Conservation (phyloP, 2,888 invertebrate species). For the Drosophila mercatorum region DNA sequence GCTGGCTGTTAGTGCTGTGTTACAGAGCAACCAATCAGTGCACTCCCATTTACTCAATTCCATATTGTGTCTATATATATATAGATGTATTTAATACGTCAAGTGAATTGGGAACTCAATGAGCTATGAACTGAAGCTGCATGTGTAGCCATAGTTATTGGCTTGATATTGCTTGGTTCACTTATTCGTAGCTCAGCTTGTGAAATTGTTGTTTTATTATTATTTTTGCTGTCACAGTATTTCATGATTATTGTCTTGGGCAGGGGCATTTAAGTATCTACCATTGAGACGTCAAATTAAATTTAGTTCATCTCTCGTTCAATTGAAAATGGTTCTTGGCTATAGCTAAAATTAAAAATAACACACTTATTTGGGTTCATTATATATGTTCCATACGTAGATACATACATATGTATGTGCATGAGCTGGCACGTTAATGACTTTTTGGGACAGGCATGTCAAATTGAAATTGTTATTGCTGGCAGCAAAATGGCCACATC, state of each 20-base stretch:
- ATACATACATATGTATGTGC: slow-evolving; percentile 3
- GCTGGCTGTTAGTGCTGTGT: slow-evolving; percentile 16
- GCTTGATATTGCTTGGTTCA: neutral
- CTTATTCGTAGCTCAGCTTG: slow-evolving; percentile 10
- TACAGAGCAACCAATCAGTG: slow-evolving; percentile 25
- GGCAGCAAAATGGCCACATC: slow-evolving; percentile 50
- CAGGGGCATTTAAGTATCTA: neutral
- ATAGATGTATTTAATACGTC: slow-evolving; percentile 5
- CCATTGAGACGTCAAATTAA: slow-evolving; percentile 16
- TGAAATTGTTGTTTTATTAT: slow-evolving; percentile 47
- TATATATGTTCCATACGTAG: neutral
- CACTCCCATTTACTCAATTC: slow-evolving; percentile 1
- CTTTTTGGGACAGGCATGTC: slow-evolving; percentile 31
- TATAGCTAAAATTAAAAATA: neutral
- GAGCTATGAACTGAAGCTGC: slow-evolving; percentile 1
- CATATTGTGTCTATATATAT: neutral
- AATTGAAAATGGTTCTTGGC: neutral
- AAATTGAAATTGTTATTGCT: slow-evolving; percentile 53
- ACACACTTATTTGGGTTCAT: neutral
- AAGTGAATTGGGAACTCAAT: slow-evolving; percentile 11
- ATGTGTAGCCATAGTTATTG: neutral
- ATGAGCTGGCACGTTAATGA: slow-evolving; percentile 45
- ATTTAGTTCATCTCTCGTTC: neutral
- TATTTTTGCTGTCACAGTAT: slow-evolving; percentile 27
- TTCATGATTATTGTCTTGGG: slow-evolving; percentile 17